A percentile compares a stretch with the other conserved stretches of the same genome.
Evolutionary conservation across 2,113 vertebrate species (phyloP).

Genomic region (Heteronetta atricapilla): DNA sequence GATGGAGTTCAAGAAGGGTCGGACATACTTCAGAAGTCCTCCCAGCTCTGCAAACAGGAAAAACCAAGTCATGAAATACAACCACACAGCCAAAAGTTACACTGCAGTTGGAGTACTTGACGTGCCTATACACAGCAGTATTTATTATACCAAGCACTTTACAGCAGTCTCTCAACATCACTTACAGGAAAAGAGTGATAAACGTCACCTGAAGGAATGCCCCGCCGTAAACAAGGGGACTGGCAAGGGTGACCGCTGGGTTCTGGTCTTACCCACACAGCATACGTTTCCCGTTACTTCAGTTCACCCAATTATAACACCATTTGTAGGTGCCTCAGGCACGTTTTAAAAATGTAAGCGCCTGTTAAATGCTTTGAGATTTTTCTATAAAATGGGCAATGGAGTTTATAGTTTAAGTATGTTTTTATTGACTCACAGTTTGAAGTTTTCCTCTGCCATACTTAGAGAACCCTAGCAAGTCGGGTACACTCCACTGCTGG

Average conservation of each 20-base stretch:
- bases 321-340: background rate
- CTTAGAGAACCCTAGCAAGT: background rate
- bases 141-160: background rate
- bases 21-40: slow-evolving; percentile 95
- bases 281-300: background rate
- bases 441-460: background rate
- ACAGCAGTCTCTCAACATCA: background rate
- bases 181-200: background rate
- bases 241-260: background rate
- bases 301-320: background rate
- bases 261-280: background rate
- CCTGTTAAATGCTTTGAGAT: background rate
- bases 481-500: background rate
- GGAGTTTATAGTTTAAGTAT: background rate
- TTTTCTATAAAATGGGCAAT: background rate
- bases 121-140: background rate
- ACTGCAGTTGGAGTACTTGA: background rate
- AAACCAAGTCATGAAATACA: background rate
- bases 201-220: background rate
- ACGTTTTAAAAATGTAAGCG: background rate
- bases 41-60: slow-evolving; percentile 85
- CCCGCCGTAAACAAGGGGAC: background rate
- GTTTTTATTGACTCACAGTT: background rate
- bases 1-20: slow-evolving; percentile 97
- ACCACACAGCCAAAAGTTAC: background rate